Percentiles rank a stretch among this genome's conserved stretches.
phyloP scores from a whole-genome alignment of 2,888 invertebrate species.

The Oxystoma pomonae region DNA sequence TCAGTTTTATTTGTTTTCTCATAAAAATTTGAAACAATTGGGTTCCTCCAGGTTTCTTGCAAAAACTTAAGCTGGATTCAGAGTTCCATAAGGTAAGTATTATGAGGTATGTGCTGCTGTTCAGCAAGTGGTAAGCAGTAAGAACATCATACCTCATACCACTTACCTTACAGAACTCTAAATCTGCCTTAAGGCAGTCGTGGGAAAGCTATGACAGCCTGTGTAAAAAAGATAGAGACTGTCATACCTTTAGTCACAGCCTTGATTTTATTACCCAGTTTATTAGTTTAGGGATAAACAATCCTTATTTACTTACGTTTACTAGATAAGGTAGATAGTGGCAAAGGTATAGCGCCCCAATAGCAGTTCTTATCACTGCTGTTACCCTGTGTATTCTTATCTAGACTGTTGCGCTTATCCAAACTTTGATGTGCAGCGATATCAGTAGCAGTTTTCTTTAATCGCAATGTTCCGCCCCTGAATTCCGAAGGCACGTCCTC shows the following conservation, averaged over 20 bases:
- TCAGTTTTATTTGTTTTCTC: too few species aligned
- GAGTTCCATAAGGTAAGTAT: too few species aligned
- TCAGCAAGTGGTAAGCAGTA: too few species aligned
- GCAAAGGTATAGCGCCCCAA: conserved; percentile 40
- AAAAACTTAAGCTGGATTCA: too few species aligned
- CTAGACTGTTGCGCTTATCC: conserved; percentile 27
- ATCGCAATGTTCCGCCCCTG: conserved; percentile 51
- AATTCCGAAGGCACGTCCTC: conserved; percentile 55
- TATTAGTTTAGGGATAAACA: too few species aligned
- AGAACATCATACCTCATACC: too few species aligned
- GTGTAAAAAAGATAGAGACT: too few species aligned
- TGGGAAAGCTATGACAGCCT: not conserved
- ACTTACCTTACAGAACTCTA: too few species aligned
- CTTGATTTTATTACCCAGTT: conserved; percentile 4
- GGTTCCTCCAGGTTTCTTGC: too few species aligned
- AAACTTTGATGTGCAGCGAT: conserved; percentile 20
- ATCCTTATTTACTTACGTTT: conserved; percentile 42
- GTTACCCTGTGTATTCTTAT: conserved; percentile 30
- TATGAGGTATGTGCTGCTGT: too few species aligned
- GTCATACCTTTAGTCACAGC: conserved; percentile 12
- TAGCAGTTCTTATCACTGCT: conserved; percentile 34
- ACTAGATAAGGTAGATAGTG: conserved; percentile 41
- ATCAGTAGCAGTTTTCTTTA: conserved; percentile 30
- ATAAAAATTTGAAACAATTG: too few species aligned
- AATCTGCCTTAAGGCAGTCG: too few species aligned